These are phyloP conservation scores for Idaea straminata DNA, from an alignment of 2,888 invertebrate species.

Conservation along the genomic window DNA sequence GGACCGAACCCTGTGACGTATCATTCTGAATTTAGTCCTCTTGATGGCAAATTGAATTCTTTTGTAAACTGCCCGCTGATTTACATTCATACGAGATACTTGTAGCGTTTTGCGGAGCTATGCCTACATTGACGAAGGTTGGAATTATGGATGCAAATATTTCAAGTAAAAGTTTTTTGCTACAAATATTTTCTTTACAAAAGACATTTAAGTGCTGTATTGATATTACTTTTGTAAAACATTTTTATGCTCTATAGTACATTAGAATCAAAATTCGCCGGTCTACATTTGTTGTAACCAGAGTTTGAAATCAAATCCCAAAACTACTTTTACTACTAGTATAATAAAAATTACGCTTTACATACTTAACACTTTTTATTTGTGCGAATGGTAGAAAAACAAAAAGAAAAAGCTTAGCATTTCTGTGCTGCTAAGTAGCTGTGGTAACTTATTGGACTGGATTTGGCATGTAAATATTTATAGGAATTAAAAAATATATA, in stretches of 20 bases:
- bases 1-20: slow-evolving; percentile 46
- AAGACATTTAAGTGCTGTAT: not conserved
- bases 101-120: slow-evolving; percentile 10
- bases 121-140: not conserved
- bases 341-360: too few relatives aligned
- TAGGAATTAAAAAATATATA: too few relatives aligned
- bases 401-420: too few relatives aligned
- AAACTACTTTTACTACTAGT: too few relatives aligned
- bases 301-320: too few relatives aligned
- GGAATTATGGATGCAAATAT: not conserved
- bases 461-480: too few relatives aligned
- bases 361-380: too few relatives aligned
- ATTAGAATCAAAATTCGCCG: too few relatives aligned
- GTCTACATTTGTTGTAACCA: too few relatives aligned
- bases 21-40: slow-evolving; percentile 47
- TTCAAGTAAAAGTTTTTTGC: not conserved
- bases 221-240: not conserved
- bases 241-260: not conserved
- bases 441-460: too few relatives aligned
- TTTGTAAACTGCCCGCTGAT: slow-evolving; percentile 35
- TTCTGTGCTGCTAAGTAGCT: too few relatives aligned
- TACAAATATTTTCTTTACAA: not conserved
- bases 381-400: too few relatives aligned
- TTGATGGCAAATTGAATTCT: slow-evolving; percentile 57
- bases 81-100: slow-evolving; percentile 25